Evolutionary conservation across 2,113 vertebrate species (phyloP).

Genomic region (Anser brachyrhynchus): DNA sequence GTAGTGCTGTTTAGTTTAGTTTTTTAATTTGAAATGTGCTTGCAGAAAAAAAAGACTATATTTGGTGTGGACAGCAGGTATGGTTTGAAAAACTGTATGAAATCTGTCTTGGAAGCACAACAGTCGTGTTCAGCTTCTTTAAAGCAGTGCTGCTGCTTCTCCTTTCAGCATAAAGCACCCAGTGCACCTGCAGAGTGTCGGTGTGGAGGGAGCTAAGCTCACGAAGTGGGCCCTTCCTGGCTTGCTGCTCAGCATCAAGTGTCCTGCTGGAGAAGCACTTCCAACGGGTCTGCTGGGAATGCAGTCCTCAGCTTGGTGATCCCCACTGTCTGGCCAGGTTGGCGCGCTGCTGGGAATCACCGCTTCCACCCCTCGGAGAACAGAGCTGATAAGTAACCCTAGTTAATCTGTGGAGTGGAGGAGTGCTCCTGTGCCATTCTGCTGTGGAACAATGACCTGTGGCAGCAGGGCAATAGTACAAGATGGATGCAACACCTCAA

Average conservation of each 20-base stretch:
- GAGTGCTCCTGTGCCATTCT: neutral
- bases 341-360: neutral
- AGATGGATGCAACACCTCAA: neutral
- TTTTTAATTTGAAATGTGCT: neutral
- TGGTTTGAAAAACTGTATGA: neutral
- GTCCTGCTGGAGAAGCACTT: neutral
- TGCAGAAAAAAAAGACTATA: neutral
- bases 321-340: neutral
- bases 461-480: neutral
- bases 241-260: neutral
- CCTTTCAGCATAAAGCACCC: neutral
- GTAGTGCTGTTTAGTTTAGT: neutral
- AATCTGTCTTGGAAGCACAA: neutral
- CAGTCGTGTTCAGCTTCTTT: neutral
- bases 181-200: rapidly evolving
- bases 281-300: neutral
- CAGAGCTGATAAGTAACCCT: neutral
- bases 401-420: neutral
- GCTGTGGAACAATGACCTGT: neutral
- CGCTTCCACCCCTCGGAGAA: neutral
- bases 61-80: neutral
- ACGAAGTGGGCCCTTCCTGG: neutral
- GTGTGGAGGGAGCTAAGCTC: rapidly evolving
- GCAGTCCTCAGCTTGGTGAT: neutral
- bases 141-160: neutral